These are phyloP conservation scores for Melolontha melolontha DNA, from an alignment of 2,888 invertebrate species.

Conservation along the genomic window DNA sequence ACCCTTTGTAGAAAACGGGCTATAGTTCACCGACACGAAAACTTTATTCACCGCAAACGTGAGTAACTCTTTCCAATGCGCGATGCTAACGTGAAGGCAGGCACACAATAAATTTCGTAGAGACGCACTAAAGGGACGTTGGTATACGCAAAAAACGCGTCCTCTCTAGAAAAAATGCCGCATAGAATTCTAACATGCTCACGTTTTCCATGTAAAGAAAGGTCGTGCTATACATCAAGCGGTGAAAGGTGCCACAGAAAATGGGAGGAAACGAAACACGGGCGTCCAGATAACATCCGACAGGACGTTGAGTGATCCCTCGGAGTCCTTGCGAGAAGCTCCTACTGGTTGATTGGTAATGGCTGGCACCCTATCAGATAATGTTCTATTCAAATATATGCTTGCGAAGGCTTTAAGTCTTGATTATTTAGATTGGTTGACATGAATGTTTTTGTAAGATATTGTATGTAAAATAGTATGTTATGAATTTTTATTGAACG, in stretches of 20 bases:
- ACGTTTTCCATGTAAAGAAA: conserved; percentile 56
- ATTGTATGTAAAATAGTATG: too few relatives aligned
- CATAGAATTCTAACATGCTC: conserved; percentile 49
- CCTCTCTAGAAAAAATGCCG: conserved; percentile 26
- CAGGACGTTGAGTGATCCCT: conserved; percentile 55
- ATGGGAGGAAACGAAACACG: conserved; percentile 55
- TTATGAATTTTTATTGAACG: too few relatives aligned
- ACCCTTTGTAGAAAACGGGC: background rate
- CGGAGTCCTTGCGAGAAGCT: conserved; percentile 40
- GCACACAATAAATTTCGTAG: conserved; percentile 33
- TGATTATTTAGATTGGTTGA: conserved; percentile 41
- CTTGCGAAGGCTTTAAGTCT: conserved; percentile 40
- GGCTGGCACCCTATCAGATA: conserved; percentile 45
- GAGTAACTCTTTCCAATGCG: conserved; percentile 27
- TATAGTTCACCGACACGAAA: conserved; percentile 23
- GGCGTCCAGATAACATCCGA: conserved; percentile 57
- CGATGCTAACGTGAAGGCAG: conserved; percentile 24
- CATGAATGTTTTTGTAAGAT: conserved; percentile 2
- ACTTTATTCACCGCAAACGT: conserved; percentile 6
- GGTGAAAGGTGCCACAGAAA: conserved; percentile 62
- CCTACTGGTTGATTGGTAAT: conserved; percentile 42
- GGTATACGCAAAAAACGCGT: conserved; percentile 29
- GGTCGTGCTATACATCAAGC: conserved; percentile 58
- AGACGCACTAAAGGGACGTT: conserved; percentile 32
- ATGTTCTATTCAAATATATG: conserved; percentile 44